Conservation (phyloP, 1,140 invertebrate genomes). For the Lasaia peninsularis region DNA sequence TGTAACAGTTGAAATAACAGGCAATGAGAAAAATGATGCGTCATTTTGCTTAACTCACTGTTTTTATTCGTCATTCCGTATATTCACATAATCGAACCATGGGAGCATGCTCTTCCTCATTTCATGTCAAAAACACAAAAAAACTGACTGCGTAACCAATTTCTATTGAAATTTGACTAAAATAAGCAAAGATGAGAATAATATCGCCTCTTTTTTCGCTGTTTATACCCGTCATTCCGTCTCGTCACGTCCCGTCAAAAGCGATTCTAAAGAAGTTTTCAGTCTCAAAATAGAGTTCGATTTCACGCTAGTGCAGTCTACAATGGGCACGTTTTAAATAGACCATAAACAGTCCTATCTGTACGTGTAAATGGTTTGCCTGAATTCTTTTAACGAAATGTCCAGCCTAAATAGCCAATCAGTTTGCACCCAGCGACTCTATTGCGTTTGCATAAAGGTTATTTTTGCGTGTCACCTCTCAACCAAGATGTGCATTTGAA, state of each 20-base stretch:
- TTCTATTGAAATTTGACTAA: too few relatives aligned
- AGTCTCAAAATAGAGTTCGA: slow-evolving; percentile 11
- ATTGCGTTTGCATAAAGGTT: background rate
- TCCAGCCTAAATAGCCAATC: slow-evolving; percentile 19
- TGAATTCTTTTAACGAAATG: slow-evolving; percentile 27
- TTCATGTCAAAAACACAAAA: too few relatives aligned
- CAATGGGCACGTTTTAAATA: slow-evolving; percentile 17
- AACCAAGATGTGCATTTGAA: slow-evolving; percentile 23
- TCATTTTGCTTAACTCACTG: too few relatives aligned
- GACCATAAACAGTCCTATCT: slow-evolving; percentile 26
- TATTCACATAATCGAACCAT: too few relatives aligned
- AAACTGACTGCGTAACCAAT: too few relatives aligned
- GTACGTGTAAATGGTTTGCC: slow-evolving; percentile 28
- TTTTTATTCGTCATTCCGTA: too few relatives aligned
- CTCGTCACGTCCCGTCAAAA: background rate
- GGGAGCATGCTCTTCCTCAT: too few relatives aligned
- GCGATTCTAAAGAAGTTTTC: background rate
- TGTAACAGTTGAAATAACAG: too few relatives aligned
- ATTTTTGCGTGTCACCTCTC: slow-evolving; percentile 1
- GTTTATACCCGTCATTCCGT: background rate
- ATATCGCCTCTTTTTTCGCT: too few relatives aligned
- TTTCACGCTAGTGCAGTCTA: slow-evolving; percentile 15
- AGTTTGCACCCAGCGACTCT: background rate
- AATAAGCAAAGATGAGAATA: too few relatives aligned
- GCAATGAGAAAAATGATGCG: too few relatives aligned